These are phyloP conservation scores for Athetis lepigone DNA, from an alignment of 2,888 invertebrate species.

Conservation along the genomic window DNA sequence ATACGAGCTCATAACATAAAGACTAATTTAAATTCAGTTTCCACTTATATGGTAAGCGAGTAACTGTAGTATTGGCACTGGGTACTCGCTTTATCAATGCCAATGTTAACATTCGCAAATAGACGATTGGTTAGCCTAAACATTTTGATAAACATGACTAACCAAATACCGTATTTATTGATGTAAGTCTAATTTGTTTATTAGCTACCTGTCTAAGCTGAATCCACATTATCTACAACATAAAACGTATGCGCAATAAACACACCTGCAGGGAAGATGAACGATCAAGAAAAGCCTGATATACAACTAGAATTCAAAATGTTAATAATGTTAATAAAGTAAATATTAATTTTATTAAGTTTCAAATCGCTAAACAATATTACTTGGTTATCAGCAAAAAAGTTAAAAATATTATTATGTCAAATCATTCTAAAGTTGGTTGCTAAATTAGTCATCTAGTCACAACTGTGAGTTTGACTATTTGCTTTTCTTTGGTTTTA, in stretches of 20 bases:
- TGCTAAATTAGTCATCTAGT: too few relatives aligned
- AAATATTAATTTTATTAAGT: neutral
- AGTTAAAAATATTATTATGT: too few relatives aligned
- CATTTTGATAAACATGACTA: slow-evolving; percentile 23
- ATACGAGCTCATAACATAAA: slow-evolving; percentile 42
- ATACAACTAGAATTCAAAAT: neutral
- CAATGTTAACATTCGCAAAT: slow-evolving; percentile 42
- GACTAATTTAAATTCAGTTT: slow-evolving; percentile 59
- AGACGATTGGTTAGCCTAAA: slow-evolving; percentile 8
- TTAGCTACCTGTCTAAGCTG: slow-evolving; percentile 34
- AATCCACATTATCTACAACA: slow-evolving; percentile 13
- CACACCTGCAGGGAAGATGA: slow-evolving; percentile 1
- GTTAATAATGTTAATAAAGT: neutral
- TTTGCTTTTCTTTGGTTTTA: too few relatives aligned
- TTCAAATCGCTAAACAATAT: neutral
- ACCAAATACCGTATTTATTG: slow-evolving; percentile 10
- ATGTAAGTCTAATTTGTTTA: slow-evolving; percentile 32
- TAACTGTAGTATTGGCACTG: slow-evolving; percentile 28
- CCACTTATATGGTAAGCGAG: slow-evolving; percentile 43
- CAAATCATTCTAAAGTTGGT: too few relatives aligned
- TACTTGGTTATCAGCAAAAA: too few relatives aligned
- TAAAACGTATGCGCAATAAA: slow-evolving; percentile 22
- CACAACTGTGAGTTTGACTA: too few relatives aligned
- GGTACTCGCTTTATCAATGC: slow-evolving; percentile 21
- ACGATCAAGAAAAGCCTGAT: slow-evolving; percentile 6